Evolutionary conservation across 2,888 invertebrate species (phyloP), one percentile per base, ranked within the genome.

Genomic region (Nipponacmea schrenckii): DNA sequence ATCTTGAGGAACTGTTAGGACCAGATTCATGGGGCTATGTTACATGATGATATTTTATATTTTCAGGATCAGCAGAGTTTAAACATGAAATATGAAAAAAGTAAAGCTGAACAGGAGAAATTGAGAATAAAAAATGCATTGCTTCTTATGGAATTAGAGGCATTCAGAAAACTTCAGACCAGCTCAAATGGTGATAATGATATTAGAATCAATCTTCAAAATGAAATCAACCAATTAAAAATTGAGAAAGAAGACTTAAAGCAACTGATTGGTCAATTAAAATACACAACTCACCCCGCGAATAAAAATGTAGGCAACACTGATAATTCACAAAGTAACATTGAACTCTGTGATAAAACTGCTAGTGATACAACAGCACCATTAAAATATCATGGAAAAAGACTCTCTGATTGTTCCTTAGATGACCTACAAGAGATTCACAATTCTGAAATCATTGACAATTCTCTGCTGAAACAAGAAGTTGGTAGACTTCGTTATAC

Each of bases 221-320:
- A 68, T 39, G 56, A 68, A 62, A 39, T 68, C n/a, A 68, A 68
- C 68, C 62, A 31, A 46, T 44, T 68, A 50, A 48, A 69, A 64
- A 26, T 20, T 45, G 69, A 69, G 50, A 69, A 69, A 39, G 46
- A 63, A 24, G 64, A 69, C 24, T 26, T 69, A 46, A 69, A 64
- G 31, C 48, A 45, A 12, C 27, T 50, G 48, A 48, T 69, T 69
- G 64, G 46, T 17, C 46, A 62, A 17, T 62, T 68, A 56, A 50
- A 56, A 39, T 39, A 56, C 26, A 50, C 56, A 20, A 50, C 56
- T 20, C 46, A 68, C 14, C 56, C 27, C n/a, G 39, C 27, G 2
- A 56, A 50, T 62, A 39, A 39, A n/a, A 62, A 26, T 31, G 5
- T 39, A n/a, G 62, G 39, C 20, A 68, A 50, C 3, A 62, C 39